Evolutionary conservation across 2,888 invertebrate genomes (phyloP).

Genomic region (Amphipoea lucens): DNA sequence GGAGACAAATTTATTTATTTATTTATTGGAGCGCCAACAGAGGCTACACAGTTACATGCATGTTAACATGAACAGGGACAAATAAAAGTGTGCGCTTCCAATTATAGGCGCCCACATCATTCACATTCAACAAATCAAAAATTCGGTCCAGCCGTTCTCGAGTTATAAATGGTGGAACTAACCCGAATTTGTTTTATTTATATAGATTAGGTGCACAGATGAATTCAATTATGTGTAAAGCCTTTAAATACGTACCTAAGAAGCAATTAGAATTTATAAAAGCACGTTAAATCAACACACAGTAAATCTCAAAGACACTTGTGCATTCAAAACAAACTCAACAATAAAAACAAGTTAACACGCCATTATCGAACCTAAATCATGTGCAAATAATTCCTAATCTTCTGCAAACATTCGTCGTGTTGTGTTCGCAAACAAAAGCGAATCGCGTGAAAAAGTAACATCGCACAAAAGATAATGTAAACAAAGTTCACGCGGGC

Average conservation of each 20-base stretch:
- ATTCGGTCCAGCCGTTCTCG: too few species aligned
- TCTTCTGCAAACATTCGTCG: constrained; percentile 57
- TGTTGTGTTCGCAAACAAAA: constrained; percentile 55
- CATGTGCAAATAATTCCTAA: constrained; percentile 48
- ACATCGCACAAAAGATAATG: constrained; percentile 64
- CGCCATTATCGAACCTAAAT: constrained; percentile 42
- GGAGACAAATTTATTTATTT: too few species aligned
- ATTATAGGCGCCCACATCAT: too few species aligned
- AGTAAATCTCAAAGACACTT: constrained; percentile 3
- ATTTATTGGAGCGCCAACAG: too few species aligned
- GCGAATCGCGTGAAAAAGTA: constrained; percentile 59
- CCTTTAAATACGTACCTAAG: neutral
- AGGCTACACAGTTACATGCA: too few species aligned
- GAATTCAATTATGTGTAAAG: neutral
- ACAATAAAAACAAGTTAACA: constrained; percentile 36
- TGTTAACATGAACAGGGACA: too few species aligned
- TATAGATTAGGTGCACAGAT: neutral
- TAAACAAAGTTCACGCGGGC: constrained; percentile 54
- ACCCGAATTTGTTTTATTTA: neutral
- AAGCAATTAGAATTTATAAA: neutral
- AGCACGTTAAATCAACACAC: constrained; percentile 18
- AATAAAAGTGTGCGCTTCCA: too few species aligned
- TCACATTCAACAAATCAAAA: too few species aligned
- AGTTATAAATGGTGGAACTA: neutral
- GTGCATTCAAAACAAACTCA: constrained; percentile 2